Evolutionary conservation across 2,888 invertebrate genomes (phyloP).

Genomic region (Bhutanitis thaidina): DNA sequence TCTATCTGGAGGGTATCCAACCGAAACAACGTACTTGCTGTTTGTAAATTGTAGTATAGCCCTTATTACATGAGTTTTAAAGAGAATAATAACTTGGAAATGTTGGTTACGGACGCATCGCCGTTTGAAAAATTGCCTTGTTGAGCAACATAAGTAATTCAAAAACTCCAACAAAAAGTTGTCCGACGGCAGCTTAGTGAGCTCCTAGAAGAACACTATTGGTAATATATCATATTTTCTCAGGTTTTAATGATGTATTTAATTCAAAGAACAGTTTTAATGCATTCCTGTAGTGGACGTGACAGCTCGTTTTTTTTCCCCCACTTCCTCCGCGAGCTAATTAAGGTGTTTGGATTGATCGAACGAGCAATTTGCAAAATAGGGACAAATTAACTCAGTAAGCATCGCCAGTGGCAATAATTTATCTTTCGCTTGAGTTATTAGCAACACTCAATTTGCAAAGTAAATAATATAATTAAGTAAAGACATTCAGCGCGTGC

Average conservation of each 20-base stretch:
- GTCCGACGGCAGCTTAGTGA: slow-evolving; percentile 26
- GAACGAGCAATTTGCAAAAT: slow-evolving; percentile 20
- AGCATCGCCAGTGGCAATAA: slow-evolving; percentile 3
- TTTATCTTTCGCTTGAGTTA: slow-evolving; percentile 12
- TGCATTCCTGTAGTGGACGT: slow-evolving; percentile 35
- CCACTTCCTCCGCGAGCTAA: slow-evolving; percentile 33
- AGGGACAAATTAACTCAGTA: slow-evolving; percentile 17
- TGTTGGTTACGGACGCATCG: background rate
- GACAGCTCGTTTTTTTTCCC: slow-evolving; percentile 34
- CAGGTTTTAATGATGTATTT: slow-evolving; percentile 54
- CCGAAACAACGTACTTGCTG: background rate
- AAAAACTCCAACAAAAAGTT: slow-evolving; percentile 51
- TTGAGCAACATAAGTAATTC: slow-evolving; percentile 35
- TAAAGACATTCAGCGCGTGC: background rate
- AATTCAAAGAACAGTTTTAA: slow-evolving; percentile 45
- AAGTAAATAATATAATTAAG: slow-evolving; percentile 8
- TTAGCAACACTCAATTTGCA: slow-evolving; percentile 3
- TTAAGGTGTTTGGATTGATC: slow-evolving; percentile 36
- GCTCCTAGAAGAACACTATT: slow-evolving; percentile 33
- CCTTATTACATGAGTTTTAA: slow-evolving; percentile 20
- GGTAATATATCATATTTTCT: slow-evolving; percentile 60
- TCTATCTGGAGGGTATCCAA: slow-evolving; percentile 16
- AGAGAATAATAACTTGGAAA: slow-evolving; percentile 9
- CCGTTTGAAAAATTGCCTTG: slow-evolving; percentile 28
- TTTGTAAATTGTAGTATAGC: slow-evolving; percentile 33